Evolutionary conservation across 2,113 vertebrate genomes (phyloP).

Genomic region (Lota lota): DNA sequence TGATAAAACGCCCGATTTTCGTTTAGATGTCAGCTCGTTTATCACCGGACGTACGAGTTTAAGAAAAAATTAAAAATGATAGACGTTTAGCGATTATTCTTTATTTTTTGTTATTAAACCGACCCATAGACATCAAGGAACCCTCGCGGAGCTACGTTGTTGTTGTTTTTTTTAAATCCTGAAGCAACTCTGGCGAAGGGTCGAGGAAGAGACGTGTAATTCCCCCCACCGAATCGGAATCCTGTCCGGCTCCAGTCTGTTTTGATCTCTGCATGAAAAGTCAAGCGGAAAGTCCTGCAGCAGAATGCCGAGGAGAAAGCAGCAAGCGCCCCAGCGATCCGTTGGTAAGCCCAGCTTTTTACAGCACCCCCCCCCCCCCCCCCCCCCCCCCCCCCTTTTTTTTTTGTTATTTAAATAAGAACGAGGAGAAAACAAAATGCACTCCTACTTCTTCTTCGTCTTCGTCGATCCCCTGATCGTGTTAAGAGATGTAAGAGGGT

Average conservation of each 20-base stretch:
- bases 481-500: too few relatives aligned
- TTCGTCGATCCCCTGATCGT: too few relatives aligned
- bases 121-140: too few relatives aligned
- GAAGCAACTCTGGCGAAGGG: constrained; percentile 26
- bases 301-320: constrained; percentile 96
- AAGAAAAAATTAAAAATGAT: constrained; percentile 2
- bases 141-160: too few relatives aligned
- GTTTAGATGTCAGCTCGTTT: constrained; percentile 2
- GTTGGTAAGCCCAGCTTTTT: constrained; percentile 77
- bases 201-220: constrained; percentile 33
- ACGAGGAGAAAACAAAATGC: too few relatives aligned
- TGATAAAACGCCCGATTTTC: constrained; percentile 25
- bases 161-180: too few relatives aligned
- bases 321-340: constrained; percentile 93
- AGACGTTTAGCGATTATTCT: constrained; percentile 19
- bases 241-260: constrained; percentile 43
- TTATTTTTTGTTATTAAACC: too few relatives aligned
- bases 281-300: constrained; percentile 82
- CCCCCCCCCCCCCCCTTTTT: background rate
- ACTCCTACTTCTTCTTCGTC: too few relatives aligned
- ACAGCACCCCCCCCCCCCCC: background rate
- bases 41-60: constrained; percentile 22
- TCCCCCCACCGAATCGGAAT: constrained; percentile 55
- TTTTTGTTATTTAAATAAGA: too few relatives aligned
- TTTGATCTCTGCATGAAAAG: constrained; percentile 84